Evolutionary conservation across 2,888 invertebrate species (phyloP).

Genomic region (Dexiosoma caninum): DNA sequence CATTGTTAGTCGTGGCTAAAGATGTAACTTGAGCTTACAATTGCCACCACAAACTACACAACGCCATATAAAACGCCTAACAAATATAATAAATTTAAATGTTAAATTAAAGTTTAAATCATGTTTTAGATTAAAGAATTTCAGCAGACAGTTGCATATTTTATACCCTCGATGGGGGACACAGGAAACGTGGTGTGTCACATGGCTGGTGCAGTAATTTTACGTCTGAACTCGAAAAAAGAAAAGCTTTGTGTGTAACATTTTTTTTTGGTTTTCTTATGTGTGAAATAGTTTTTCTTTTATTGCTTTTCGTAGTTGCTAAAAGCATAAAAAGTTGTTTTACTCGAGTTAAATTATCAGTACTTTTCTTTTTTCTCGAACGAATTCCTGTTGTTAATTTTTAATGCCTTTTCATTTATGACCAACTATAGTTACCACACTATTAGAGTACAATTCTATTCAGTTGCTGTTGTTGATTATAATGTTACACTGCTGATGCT

Average conservation of each 20-base stretch:
- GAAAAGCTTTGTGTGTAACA: background rate
- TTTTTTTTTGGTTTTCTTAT: background rate
- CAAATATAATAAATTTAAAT: background rate
- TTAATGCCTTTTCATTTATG: slow-evolving; percentile 56
- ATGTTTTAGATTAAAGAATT: background rate
- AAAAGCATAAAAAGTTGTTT: slow-evolving; percentile 44
- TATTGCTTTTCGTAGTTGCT: slow-evolving; percentile 15
- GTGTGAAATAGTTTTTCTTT: slow-evolving; percentile 22
- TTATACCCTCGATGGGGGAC: background rate
- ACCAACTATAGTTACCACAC: slow-evolving; percentile 54
- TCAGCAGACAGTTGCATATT: background rate
- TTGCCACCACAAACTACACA: slow-evolving; percentile 24
- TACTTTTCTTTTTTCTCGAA: background rate
- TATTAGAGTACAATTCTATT: slow-evolving; percentile 39
- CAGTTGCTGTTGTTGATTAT: slow-evolving; percentile 15
- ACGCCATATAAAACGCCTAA: background rate
- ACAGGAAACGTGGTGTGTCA: background rate
- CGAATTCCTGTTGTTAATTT: slow-evolving; percentile 22
- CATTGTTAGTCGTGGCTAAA: background rate
- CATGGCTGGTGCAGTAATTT: slow-evolving; percentile 9
- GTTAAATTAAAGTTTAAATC: background rate
- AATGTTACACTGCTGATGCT: background rate
- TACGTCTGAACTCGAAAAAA: background rate
- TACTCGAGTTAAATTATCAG: no score
- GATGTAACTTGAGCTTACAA: slow-evolving; percentile 26